These are phyloP conservation scores for Paradoxurus hermaphroditus DNA, from an alignment of 2,113 vertebrate species.

Conservation along the genomic window DNA sequence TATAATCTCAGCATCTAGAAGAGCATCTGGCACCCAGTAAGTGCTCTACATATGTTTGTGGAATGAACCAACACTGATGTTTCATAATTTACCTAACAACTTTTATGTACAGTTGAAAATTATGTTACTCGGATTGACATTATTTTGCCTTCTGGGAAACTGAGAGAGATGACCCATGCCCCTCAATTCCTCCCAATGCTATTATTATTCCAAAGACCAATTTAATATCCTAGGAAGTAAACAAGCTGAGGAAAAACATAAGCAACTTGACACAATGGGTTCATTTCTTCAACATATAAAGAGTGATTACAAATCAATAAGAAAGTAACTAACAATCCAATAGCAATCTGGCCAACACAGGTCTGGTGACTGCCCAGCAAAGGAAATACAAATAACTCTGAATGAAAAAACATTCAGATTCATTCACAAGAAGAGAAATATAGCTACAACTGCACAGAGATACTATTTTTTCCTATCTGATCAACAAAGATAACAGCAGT, in stretches of 20 bases:
- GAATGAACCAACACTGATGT: not conserved
- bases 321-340: not conserved
- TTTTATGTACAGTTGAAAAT: not conserved
- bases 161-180: not conserved
- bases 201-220: not conserved
- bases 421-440: not conserved
- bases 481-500: not conserved
- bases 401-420: not conserved
- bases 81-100: not conserved
- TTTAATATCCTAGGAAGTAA: not conserved
- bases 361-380: not conserved
- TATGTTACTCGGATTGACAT: not conserved
- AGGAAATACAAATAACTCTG: not conserved
- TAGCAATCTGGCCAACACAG: not conserved
- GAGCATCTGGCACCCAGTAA: not conserved
- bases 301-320: not conserved
- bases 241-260: not conserved
- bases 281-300: conserved; percentile 6
- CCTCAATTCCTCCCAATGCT: not conserved
- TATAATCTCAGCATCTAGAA: not conserved
- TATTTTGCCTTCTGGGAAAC: not conserved
- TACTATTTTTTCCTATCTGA: not conserved
- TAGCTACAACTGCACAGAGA: not conserved
- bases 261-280: not conserved
- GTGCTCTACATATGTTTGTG: not conserved